Evolutionary conservation across 2,797 vertebrate genomes (phyloP).

Genomic region (Halcyon chelicuti): DNA sequence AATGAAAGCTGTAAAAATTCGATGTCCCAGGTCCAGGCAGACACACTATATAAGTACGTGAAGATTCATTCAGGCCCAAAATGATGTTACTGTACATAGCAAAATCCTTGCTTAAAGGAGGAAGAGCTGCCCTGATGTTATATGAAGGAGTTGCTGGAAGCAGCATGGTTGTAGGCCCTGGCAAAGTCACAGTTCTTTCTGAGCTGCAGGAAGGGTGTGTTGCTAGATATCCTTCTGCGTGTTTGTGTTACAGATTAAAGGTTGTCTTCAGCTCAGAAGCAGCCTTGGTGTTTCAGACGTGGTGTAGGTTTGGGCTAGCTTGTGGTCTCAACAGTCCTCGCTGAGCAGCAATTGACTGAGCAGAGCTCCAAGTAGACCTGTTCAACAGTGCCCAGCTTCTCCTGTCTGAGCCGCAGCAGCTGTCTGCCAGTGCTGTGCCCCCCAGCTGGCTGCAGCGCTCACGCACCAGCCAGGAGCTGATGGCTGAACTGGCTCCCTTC

Average conservation of each 20-base stretch:
- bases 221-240: background rate
- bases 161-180: background rate
- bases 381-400: background rate
- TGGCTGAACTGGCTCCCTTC: fast-evolving
- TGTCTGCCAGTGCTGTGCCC: background rate
- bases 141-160: background rate
- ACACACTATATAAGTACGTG: background rate
- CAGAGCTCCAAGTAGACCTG: background rate
- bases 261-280: background rate
- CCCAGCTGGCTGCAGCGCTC: fast-evolving
- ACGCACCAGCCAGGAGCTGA: fast-evolving
- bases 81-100: background rate
- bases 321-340: background rate
- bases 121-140: background rate
- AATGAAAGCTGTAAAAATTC: constrained; percentile 1
- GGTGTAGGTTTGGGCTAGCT: background rate
- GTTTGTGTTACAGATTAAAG: background rate
- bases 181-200: background rate
- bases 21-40: background rate
- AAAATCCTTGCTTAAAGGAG: background rate
- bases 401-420: background rate
- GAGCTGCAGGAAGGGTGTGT: background rate
- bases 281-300: background rate
- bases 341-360: background rate
- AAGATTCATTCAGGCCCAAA: background rate